phyloP scores from a whole-genome alignment of 30 jellyfish, hydroid and myxozoan genomes.

The Turritopsis rubra region DNA sequence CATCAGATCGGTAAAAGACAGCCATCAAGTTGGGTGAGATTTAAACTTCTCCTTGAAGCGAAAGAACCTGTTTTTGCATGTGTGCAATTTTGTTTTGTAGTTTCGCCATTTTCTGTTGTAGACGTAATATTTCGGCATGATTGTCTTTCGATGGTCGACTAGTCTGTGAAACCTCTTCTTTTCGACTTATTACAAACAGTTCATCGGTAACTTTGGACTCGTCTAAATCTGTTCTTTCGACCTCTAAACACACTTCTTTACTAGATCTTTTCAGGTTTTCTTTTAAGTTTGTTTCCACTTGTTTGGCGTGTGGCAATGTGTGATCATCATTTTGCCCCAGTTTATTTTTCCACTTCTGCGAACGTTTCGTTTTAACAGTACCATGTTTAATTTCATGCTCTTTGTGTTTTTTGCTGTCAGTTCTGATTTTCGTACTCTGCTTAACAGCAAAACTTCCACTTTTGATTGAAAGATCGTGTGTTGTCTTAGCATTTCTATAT shows the following conservation, averaged over 20 bases:
- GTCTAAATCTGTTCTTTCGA: background rate
- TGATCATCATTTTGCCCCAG: no score
- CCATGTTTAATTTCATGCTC: background rate
- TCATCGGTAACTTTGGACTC: background rate
- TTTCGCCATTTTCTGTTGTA: constrained; percentile 30
- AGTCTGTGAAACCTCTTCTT: background rate
- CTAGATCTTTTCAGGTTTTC: background rate
- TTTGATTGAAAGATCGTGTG: background rate
- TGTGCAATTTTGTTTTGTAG: constrained; percentile 28
- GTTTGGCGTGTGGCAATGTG: background rate
- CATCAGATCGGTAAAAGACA: no score
- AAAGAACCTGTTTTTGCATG: constrained; percentile 22
- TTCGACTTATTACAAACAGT: background rate
- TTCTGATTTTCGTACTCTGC: background rate
- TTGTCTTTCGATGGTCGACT: background rate
- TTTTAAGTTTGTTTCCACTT: background rate
- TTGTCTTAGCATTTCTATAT: background rate
- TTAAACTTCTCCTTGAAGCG: constrained; percentile 10
- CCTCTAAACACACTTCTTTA: background rate
- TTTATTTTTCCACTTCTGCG: constrained; percentile 7
- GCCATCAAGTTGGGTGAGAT: no score
- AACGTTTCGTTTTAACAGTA: background rate
- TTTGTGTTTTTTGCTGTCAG: background rate
- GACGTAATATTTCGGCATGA: constrained; percentile 19
- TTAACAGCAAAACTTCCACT: constrained; percentile 20